Evolutionary conservation across 2,888 invertebrate species (phyloP).

Genomic region (Hirtodrosophila confusa): DNA sequence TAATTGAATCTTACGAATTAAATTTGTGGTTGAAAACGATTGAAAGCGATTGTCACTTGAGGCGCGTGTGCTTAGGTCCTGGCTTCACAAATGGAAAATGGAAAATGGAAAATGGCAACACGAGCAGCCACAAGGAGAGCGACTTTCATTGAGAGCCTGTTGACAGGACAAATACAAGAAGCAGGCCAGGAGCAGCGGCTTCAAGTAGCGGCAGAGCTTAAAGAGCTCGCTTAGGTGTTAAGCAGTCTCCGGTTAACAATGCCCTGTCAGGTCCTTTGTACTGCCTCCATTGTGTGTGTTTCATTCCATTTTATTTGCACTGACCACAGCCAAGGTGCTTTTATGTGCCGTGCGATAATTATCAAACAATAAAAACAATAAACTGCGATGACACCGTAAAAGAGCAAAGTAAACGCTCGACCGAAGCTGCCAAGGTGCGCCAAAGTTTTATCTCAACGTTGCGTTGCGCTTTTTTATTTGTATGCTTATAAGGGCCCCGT

Average conservation of each 20-base stretch:
- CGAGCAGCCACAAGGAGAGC: slow-evolving; percentile 19
- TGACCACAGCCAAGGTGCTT: slow-evolving; percentile 49
- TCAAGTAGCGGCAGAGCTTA: slow-evolving; percentile 16
- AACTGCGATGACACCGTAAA: slow-evolving; percentile 71
- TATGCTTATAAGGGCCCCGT: slow-evolving; percentile 42
- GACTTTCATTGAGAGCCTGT: slow-evolving; percentile 41
- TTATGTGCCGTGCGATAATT: slow-evolving; percentile 70
- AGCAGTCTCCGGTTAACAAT: slow-evolving; percentile 31
- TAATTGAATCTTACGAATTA: too few relatives aligned
- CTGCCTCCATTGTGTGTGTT: slow-evolving; percentile 47
- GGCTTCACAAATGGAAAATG: slow-evolving; percentile 4
- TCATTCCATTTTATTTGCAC: slow-evolving; percentile 57
- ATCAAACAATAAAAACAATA: slow-evolving; percentile 77
- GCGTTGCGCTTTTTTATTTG: slow-evolving; percentile 48
- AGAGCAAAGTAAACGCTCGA: slow-evolving; percentile 32
- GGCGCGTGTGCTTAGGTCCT: slow-evolving; percentile 20
- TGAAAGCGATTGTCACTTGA: slow-evolving; percentile 37
- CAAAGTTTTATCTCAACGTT: slow-evolving; percentile 68
- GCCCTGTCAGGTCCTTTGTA: slow-evolving; percentile 37
- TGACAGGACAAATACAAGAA: slow-evolving; percentile 4
- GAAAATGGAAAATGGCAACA: slow-evolving; percentile 17
- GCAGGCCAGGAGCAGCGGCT: not conserved
- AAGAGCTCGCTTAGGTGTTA: slow-evolving; percentile 29
- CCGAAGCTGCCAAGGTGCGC: slow-evolving; percentile 38
- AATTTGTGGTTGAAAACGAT: slow-evolving; percentile 25